Evolutionary conservation across 2,113 vertebrate species (phyloP), one percentile per base, ranked within the genome.

Genomic region (Sapajus apella): DNA sequence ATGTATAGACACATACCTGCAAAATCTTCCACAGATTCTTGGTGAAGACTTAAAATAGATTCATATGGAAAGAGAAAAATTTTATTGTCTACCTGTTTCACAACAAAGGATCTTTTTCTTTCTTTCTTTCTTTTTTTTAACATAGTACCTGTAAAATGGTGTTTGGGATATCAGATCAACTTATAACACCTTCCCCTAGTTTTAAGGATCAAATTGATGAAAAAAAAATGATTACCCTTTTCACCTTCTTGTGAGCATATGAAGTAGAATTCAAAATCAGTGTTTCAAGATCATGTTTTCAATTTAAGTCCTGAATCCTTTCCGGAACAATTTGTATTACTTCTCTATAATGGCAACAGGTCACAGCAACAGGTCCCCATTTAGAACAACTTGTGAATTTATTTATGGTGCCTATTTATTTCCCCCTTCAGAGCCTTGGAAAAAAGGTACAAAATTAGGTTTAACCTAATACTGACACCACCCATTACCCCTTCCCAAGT

Each of bases 391-490:
- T 64, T 45, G 75, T 83, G 50, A 88, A 93, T 93, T 90, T 95
- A 89, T 90, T 82, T 82, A 91, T 66, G 43, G 27, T 88, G 75
- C 40, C 47, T 91, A 55, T 89, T 81, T 68, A 92, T 84, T 94
- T 73, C 21, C 43, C 14, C 6, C 32, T 88, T 92, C 14, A 64
- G 70, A 96, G 16, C 17, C 37, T 87, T 84, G 52, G 77, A 11
- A 32, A 87, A 96, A 87, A 95, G n/a, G 76, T 52, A 68, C 23
- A 97, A 93, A 91, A 82, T 87, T 61, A 98, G 55, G 56, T 58
- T 91, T 81, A 25, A 81, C 50, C 72, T 85, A 81, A 84, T 13
- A 87, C 35, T 52, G 50, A 80, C 23, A 88, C n/a, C 79, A 43
- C 23, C 40, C 23, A 18, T 43, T 23, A 68, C 3, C 35, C 43